phyloP scores from a whole-genome alignment of 2,113 vertebrate genomes.

The Poicephalus meyeri region DNA sequence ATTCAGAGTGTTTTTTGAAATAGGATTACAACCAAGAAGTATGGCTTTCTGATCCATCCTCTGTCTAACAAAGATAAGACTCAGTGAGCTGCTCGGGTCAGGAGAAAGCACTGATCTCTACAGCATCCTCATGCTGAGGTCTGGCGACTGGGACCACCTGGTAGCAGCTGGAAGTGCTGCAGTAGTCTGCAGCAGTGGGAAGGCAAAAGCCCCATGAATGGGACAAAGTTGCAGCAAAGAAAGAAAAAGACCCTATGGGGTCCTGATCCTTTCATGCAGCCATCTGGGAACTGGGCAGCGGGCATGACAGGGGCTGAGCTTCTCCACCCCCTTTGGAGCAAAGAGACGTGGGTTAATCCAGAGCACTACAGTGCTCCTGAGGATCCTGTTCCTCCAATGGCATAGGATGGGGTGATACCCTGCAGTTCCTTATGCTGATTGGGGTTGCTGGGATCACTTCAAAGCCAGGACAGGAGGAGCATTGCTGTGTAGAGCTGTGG shows the following conservation, averaged over 20 bases:
- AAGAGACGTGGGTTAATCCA: background rate
- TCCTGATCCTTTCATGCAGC: background rate
- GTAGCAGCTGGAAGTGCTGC: background rate
- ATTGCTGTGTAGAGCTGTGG: too few relatives aligned
- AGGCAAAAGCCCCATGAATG: accelerated
- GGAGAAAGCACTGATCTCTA: conserved; percentile 9
- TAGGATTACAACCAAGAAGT: conserved; percentile 41
- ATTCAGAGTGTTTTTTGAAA: background rate
- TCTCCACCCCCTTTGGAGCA: background rate
- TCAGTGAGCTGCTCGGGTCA: background rate
- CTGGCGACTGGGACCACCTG: background rate
- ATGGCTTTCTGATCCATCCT: conserved; percentile 25
- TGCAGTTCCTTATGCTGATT: background rate
- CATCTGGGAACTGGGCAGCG: background rate
- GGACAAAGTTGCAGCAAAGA: background rate
- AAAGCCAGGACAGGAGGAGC: background rate
- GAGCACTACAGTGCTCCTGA: background rate
- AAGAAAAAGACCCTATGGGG: background rate
- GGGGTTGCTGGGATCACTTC: background rate
- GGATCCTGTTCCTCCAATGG: background rate
- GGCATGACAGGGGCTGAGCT: background rate
- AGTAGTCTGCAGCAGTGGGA: background rate
- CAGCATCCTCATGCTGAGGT: background rate
- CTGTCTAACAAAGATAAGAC: background rate
- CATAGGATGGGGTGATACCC: accelerated